Conservation (phyloP, 2,797 vertebrate species). For the Aeoliscus strigatus region DNA sequence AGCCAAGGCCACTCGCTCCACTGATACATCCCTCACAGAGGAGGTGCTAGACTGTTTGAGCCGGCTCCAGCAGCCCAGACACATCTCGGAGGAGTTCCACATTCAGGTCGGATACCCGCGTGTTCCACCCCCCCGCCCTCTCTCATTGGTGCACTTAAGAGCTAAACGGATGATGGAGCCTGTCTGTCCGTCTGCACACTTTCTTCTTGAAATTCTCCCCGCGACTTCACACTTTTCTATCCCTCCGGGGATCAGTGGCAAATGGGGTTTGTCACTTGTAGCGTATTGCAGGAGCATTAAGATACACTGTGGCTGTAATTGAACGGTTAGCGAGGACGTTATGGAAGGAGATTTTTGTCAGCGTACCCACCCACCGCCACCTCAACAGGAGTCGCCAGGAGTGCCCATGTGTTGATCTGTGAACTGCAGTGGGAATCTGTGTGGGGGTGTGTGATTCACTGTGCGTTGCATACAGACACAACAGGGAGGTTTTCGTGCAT, state of each 20-base stretch:
- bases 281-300: slow-evolving; percentile 58
- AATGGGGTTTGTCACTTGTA: slow-evolving; percentile 58
- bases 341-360: slow-evolving; percentile 63
- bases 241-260: slow-evolving; percentile 46
- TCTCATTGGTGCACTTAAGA: slow-evolving; percentile 6
- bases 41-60: slow-evolving; percentile 44
- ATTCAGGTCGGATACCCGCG: slow-evolving; percentile 40
- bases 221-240: slow-evolving; percentile 49
- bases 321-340: slow-evolving; percentile 70
- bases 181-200: slow-evolving; percentile 23
- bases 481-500: too few species aligned
- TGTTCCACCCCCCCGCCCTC: slow-evolving; percentile 4
- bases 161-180: slow-evolving; percentile 41
- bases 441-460: slow-evolving; percentile 22
- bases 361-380: slow-evolving; percentile 41
- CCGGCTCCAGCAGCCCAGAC: slow-evolving; percentile 33
- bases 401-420: slow-evolving; percentile 32
- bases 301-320: slow-evolving; percentile 67
- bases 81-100: slow-evolving; percentile 50
- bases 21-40: slow-evolving; percentile 59
- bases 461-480: slow-evolving; percentile 10
- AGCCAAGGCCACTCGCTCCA: slow-evolving; percentile 50
- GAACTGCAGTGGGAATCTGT: slow-evolving; percentile 21
- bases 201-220: slow-evolving; percentile 46
- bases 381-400: slow-evolving; percentile 19